Conservation (phyloP, 53 echinoderm and acorn worm genomes). For the Stichopus horrens region DNA sequence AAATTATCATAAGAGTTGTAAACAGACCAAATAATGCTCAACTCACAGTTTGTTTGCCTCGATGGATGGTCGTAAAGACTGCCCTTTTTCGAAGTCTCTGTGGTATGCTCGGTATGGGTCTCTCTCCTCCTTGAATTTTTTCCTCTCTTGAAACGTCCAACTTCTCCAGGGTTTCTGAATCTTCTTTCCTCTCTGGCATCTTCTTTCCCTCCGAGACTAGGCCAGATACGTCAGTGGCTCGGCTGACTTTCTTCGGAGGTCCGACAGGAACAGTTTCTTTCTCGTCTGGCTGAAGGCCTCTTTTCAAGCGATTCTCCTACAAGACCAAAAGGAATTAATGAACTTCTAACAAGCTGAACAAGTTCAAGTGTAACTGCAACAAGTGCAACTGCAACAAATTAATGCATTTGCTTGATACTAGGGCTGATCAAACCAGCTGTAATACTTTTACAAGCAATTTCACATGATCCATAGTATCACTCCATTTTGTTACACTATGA, state of each 20-base stretch:
- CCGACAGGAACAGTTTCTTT: background rate
- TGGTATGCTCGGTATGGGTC: background rate
- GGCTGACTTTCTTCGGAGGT: slow-evolving; percentile 25
- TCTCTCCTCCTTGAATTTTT: background rate
- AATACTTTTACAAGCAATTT: too few relatives aligned
- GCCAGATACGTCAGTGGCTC: slow-evolving; percentile 15
- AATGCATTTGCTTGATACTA: too few relatives aligned
- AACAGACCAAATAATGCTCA: background rate
- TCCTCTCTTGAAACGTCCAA: background rate
- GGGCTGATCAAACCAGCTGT: too few relatives aligned
- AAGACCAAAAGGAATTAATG: background rate
- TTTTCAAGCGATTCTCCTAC: slow-evolving; percentile 7
- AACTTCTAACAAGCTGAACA: background rate
- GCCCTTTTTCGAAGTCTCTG: slow-evolving; percentile 23
- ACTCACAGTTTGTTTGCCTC: slow-evolving; percentile 22
- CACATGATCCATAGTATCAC: too few relatives aligned
- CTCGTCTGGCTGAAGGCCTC: slow-evolving; percentile 22
- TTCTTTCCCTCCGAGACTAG: background rate
- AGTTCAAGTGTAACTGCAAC: too few relatives aligned
- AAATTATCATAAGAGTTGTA: too few relatives aligned
- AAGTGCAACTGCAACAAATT: too few relatives aligned
- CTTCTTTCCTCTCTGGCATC: background rate
- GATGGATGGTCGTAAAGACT: slow-evolving; percentile 24
- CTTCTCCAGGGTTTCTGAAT: background rate
- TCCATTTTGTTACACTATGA: too few relatives aligned